These are phyloP conservation scores for Mythimna ferrago DNA, from an alignment of 2,888 invertebrate species.

Conservation along the genomic window DNA sequence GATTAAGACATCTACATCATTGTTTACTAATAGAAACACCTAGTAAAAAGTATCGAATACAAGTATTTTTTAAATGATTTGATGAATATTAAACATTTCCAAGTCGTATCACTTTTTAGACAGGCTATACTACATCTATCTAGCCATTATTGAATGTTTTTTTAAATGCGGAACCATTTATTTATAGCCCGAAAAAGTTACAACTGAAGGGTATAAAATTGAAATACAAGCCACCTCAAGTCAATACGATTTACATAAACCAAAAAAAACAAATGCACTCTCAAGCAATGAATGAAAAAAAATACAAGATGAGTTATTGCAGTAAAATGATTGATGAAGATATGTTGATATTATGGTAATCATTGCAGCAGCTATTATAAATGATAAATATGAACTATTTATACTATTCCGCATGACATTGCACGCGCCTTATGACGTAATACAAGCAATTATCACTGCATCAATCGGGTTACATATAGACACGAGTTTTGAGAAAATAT, in stretches of 20 bases:
- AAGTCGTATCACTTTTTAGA: too few relatives aligned
- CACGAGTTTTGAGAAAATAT: constrained; percentile 29
- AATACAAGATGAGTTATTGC: too few relatives aligned
- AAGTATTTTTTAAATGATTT: too few relatives aligned
- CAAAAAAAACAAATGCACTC: background rate
- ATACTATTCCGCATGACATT: constrained; percentile 27
- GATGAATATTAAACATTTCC: too few relatives aligned
- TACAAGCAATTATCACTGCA: constrained; percentile 43
- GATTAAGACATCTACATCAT: too few relatives aligned
- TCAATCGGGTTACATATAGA: constrained; percentile 26
- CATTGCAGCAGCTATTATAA: constrained; percentile 17
- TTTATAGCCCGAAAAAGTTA: background rate
- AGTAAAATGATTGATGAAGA: constrained; percentile 3
- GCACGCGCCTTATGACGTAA: constrained; percentile 42
- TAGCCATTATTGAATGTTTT: too few relatives aligned
- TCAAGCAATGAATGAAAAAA: constrained; percentile 3
- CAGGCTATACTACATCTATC: too few relatives aligned
- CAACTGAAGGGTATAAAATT: background rate
- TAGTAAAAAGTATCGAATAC: too few relatives aligned
- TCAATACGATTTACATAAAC: background rate
- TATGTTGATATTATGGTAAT: background rate
- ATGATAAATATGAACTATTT: constrained; percentile 30
- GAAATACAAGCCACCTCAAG: background rate
- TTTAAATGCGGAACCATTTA: background rate
- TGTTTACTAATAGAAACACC: too few relatives aligned